Conservation (phyloP, 2,888 invertebrate species). For the Calephelis perditalis region DNA sequence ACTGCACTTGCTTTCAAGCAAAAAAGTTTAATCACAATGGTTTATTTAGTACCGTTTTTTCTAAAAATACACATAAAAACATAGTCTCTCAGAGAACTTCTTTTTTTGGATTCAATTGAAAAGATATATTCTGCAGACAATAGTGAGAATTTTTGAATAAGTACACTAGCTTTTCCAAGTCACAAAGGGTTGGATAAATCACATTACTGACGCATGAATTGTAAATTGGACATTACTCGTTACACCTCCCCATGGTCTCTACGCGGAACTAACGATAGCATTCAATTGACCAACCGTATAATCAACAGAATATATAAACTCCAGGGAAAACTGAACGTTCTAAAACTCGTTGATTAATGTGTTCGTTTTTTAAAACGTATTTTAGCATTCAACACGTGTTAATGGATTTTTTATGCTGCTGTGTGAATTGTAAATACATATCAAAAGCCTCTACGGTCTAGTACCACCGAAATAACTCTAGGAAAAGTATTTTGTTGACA, state of each 20-base stretch:
- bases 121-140: not conserved
- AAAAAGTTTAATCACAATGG: no score
- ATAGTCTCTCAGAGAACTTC: no score
- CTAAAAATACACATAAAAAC: no score
- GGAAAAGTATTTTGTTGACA: no score
- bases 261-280: conserved; percentile 26
- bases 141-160: conserved; percentile 3
- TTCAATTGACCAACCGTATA: conserved; percentile 21
- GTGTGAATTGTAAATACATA: no score
- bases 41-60: no score
- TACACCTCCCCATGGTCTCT: conserved; percentile 46
- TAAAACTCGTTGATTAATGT: not conserved
- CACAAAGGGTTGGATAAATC: conserved; percentile 74
- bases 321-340: conserved; percentile 4
- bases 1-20: no score
- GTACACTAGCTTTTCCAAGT: conserved; percentile 35
- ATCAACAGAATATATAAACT: conserved; percentile 1
- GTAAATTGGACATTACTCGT: conserved; percentile 76
- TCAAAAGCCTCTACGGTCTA: no score
- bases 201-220: conserved; percentile 74
- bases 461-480: no score
- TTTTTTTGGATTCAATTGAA: not conserved
- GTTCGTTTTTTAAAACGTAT: no score
- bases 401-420: no score
- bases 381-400: no score